Percentiles rank a stretch among this genome's conserved stretches.
Evolutionary conservation across 2,113 vertebrate species (phyloP).

Genomic region (Hippocampus zosterae): DNA sequence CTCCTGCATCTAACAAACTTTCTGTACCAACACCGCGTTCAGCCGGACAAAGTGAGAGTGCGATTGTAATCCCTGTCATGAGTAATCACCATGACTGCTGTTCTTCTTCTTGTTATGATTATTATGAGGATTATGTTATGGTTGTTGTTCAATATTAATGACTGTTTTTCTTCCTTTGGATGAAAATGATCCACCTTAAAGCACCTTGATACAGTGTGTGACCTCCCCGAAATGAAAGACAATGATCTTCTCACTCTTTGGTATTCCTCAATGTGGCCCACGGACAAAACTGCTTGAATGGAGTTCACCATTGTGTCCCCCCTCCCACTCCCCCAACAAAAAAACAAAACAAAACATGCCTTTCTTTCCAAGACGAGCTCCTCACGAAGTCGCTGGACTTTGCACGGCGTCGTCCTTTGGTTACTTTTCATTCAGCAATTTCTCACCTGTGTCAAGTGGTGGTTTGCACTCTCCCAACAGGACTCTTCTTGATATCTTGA

Average conservation of each 20-base stretch:
- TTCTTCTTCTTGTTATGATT: slow-evolving; percentile 63
- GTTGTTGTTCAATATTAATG: slow-evolving; percentile 62
- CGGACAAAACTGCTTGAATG: slow-evolving; percentile 24
- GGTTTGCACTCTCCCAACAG: slow-evolving; percentile 59
- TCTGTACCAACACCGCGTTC: slow-evolving; percentile 49
- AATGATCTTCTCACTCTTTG: slow-evolving; percentile 16
- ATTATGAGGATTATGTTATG: slow-evolving; percentile 62
- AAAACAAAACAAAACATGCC: neutral
- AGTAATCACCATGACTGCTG: slow-evolving; percentile 64
- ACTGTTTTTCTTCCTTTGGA: slow-evolving; percentile 62
- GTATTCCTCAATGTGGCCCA: slow-evolving; percentile 22
- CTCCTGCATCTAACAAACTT: slow-evolving; percentile 49
- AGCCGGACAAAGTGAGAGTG: slow-evolving; percentile 50
- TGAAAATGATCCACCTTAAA: slow-evolving; percentile 28
- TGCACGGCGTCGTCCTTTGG: slow-evolving; percentile 48
- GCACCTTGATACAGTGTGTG: slow-evolving; percentile 43
- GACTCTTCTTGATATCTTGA: slow-evolving; percentile 61
- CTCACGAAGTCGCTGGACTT: slow-evolving; percentile 41
- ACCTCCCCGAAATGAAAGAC: neutral
- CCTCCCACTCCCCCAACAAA: neutral
- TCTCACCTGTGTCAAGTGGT: slow-evolving; percentile 55
- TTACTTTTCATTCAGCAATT: slow-evolving; percentile 52
- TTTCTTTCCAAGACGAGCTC: slow-evolving; percentile 17
- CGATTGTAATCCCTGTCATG: slow-evolving; percentile 48
- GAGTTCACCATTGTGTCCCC: neutral